Evolutionary conservation across 2,888 invertebrate species (phyloP).

Genomic region (Leucophora obtusa): DNA sequence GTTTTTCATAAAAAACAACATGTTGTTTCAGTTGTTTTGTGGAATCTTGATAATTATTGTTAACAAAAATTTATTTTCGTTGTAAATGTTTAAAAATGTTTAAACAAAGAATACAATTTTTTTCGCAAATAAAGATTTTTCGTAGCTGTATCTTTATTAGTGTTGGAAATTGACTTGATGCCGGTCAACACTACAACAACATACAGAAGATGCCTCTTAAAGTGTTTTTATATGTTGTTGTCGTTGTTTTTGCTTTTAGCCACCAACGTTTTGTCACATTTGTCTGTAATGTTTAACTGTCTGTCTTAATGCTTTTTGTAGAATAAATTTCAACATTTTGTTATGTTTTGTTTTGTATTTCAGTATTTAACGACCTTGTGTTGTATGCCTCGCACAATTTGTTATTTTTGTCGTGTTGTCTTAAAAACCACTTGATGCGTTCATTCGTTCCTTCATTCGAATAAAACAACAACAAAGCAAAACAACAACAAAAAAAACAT

Average conservation of each 20-base stretch:
- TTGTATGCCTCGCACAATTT: slow-evolving; percentile 48
- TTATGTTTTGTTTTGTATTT: slow-evolving; percentile 34
- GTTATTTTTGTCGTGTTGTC: slow-evolving; percentile 36
- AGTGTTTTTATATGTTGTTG: background rate
- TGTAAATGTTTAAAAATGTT: slow-evolving; percentile 30
- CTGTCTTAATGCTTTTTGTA: slow-evolving; percentile 16
- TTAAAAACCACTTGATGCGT: background rate
- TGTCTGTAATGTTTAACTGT: slow-evolving; percentile 24
- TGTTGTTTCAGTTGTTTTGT: slow-evolving; percentile 25
- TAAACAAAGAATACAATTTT: background rate
- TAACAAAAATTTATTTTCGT: slow-evolving; percentile 2
- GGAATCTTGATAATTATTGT: slow-evolving; percentile 41
- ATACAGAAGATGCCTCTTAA: background rate
- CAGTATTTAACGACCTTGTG: slow-evolving; percentile 46
- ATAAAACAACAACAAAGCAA: no score
- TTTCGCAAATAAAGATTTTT: slow-evolving; percentile 14
- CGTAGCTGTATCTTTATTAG: slow-evolving; percentile 47
- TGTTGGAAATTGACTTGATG: slow-evolving; percentile 39
- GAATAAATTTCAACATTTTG: slow-evolving; percentile 48
- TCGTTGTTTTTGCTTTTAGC: slow-evolving; percentile 19
- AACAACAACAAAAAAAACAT: background rate
- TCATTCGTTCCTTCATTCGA: no score
- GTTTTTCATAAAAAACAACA: slow-evolving; percentile 6
- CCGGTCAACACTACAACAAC: slow-evolving; percentile 21
- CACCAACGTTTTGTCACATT: slow-evolving; percentile 58